Percentiles rank a stretch among this genome's conserved stretches.
Evolutionary conservation across 2,888 invertebrate genomes (phyloP).

Genomic region (Ectemnius cavifrons): DNA sequence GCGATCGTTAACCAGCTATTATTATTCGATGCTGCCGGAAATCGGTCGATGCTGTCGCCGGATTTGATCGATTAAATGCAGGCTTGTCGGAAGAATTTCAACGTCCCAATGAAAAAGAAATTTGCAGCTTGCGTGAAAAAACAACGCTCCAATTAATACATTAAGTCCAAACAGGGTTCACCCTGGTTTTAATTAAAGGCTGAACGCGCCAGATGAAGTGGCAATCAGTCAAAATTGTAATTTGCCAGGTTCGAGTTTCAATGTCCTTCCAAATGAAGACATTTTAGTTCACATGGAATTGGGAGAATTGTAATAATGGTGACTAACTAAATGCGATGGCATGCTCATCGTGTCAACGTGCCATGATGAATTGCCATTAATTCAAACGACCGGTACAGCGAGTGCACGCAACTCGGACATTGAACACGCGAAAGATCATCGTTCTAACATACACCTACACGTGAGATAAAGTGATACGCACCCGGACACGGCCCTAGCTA

Average conservation of each 20-base stretch:
- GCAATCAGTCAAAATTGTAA: neutral
- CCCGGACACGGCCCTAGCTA: conserved; percentile 21
- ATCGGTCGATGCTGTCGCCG: neutral
- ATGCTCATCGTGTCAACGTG: neutral
- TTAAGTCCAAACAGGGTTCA: neutral
- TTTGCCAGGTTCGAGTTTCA: no score
- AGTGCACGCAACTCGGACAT: neutral
- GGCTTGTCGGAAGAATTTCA: conserved; percentile 5
- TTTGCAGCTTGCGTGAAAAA: neutral
- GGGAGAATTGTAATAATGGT: no score
- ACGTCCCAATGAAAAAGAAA: conserved; percentile 7
- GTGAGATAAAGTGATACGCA: no score
- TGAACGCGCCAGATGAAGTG: neutral
- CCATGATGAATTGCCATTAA: neutral
- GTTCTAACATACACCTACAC: neutral
- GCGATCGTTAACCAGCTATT: conserved; percentile 1
- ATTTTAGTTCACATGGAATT: no score
- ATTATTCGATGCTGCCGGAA: neutral
- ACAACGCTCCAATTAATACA: conserved; percentile 9
- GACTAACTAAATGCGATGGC: neutral
- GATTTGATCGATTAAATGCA: conserved; percentile 32
- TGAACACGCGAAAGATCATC: neutral
- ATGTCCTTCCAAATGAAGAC: no score
- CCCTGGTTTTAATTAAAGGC: neutral
- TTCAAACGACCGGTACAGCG: neutral